Percentiles rank a stretch among this genome's conserved stretches.
These are phyloP conservation scores for Chionodraco myersi DNA, from an alignment of 2,113 vertebrate species.

Conservation along the genomic window DNA sequence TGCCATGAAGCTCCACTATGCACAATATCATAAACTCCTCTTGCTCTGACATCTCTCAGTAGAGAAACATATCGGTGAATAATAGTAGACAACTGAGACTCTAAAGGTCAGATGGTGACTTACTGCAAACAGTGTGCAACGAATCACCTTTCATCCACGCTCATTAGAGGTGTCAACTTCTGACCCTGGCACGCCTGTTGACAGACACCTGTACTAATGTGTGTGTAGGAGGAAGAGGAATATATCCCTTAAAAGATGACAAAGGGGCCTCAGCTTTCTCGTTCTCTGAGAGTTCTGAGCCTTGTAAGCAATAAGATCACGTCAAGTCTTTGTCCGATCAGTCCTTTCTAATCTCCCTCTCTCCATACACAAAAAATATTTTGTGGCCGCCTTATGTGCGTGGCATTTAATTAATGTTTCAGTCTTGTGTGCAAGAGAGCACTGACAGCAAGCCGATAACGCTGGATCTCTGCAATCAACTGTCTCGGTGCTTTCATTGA, in stretches of 20 bases:
- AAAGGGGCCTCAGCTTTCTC: constrained; percentile 8
- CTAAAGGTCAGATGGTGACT: constrained; percentile 47
- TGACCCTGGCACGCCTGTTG: constrained; percentile 17
- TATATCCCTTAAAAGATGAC: neutral
- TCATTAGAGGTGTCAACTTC: constrained; percentile 33
- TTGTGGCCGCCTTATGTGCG: constrained; percentile 49
- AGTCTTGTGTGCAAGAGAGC: constrained; percentile 54
- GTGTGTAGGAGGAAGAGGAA: neutral
- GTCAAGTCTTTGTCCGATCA: constrained; percentile 40
- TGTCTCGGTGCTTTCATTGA: constrained; percentile 44
- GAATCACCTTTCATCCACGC: constrained; percentile 17
- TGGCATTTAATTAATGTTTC: constrained; percentile 74
- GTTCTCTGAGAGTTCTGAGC: constrained; percentile 1
- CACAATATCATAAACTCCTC: constrained; percentile 45
- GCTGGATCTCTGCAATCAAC: constrained; percentile 59
- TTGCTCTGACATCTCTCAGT: constrained; percentile 29
- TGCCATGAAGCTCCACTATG: constrained; percentile 42
- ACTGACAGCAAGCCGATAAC: constrained; percentile 61
- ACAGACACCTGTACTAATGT: constrained; percentile 27
- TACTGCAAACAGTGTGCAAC: constrained; percentile 10
- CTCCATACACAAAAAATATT: constrained; percentile 18
- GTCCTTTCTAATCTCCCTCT: constrained; percentile 52
- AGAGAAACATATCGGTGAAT: constrained; percentile 28
- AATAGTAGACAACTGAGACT: constrained; percentile 36
- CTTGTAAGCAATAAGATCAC: constrained; percentile 25